Evolutionary conservation across 2,888 invertebrate genomes (phyloP).

Genomic region (Zaprionus obscuricornis): DNA sequence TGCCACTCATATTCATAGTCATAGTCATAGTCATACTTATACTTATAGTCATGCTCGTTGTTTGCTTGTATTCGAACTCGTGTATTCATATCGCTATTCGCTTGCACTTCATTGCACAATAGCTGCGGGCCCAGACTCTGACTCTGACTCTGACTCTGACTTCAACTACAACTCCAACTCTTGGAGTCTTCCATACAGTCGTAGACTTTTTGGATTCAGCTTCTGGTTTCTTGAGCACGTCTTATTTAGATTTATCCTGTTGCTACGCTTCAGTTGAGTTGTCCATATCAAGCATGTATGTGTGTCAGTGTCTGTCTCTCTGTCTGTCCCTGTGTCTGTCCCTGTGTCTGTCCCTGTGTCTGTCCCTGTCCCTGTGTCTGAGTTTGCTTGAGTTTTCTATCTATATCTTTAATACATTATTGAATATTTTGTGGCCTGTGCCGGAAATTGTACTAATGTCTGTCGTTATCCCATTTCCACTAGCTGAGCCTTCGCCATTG

Average conservation of each 20-base stretch:
- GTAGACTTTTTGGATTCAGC: neutral
- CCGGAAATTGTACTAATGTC: slow-evolving; percentile 74
- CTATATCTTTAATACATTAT: slow-evolving; percentile 67
- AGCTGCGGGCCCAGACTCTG: slow-evolving; percentile 35
- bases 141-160: neutral
- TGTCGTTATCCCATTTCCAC: slow-evolving; percentile 32
- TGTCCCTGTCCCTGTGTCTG: slow-evolving; percentile 33
- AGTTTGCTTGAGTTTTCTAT: too few species aligned
- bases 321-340: neutral
- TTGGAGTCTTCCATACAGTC: neutral
- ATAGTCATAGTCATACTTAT: neutral
- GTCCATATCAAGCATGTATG: slow-evolving; percentile 51
- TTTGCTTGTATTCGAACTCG: neutral
- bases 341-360: slow-evolving; percentile 19
- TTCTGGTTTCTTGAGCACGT: slow-evolving; percentile 56
- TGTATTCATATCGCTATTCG: slow-evolving; percentile 51
- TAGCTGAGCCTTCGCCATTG: neutral
- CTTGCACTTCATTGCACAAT: slow-evolving; percentile 74
- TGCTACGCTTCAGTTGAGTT: slow-evolving; percentile 73
- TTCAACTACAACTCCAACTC: neutral
- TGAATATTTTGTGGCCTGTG: slow-evolving; percentile 70
- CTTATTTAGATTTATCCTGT: slow-evolving; percentile 75
- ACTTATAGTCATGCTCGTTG: neutral
- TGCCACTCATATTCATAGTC: neutral
- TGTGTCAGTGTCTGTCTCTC: slow-evolving; percentile 7